Percentiles rank a stretch among this genome's conserved stretches.
These are phyloP conservation scores for Pelodiscus sinensis DNA, from an alignment of 2,113 vertebrate genomes.

Conservation along the genomic window DNA sequence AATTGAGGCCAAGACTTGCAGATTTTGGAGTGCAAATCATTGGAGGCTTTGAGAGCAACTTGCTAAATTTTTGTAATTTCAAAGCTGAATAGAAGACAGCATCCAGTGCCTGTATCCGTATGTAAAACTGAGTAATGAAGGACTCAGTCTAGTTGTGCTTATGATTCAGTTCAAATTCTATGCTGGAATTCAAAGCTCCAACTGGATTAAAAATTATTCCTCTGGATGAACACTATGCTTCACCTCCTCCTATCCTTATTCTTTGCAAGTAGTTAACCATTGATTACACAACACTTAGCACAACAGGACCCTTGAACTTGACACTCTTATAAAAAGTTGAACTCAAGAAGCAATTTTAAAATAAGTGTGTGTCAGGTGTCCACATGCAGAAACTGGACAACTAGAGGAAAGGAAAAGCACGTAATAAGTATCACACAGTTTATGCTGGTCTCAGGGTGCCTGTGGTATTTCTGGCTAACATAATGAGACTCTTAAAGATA, in stretches of 20 bases:
- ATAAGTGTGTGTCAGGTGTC: background rate
- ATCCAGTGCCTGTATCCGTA: background rate
- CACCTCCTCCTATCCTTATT: background rate
- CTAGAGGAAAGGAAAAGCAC: background rate
- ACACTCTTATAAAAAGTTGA: background rate
- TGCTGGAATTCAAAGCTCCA: background rate
- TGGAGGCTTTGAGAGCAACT: slow-evolving; percentile 5
- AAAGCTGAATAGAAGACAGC: background rate
- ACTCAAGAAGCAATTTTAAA: background rate
- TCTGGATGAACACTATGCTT: background rate
- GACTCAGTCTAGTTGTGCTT: background rate
- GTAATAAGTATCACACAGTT: background rate
- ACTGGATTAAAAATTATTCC: background rate
- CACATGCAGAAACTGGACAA: accelerated
- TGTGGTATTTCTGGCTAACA: background rate
- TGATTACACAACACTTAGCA: background rate
- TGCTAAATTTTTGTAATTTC: background rate
- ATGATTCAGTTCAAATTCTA: background rate
- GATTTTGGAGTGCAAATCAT: background rate
- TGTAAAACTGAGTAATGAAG: background rate
- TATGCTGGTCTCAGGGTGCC: background rate
- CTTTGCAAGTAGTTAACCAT: background rate
- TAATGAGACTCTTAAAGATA: background rate
- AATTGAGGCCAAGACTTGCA: background rate
- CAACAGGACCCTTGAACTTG: background rate